Evolutionary conservation across 2,797 vertebrate genomes (phyloP).

Genomic region (Sebastes matsubarae): DNA sequence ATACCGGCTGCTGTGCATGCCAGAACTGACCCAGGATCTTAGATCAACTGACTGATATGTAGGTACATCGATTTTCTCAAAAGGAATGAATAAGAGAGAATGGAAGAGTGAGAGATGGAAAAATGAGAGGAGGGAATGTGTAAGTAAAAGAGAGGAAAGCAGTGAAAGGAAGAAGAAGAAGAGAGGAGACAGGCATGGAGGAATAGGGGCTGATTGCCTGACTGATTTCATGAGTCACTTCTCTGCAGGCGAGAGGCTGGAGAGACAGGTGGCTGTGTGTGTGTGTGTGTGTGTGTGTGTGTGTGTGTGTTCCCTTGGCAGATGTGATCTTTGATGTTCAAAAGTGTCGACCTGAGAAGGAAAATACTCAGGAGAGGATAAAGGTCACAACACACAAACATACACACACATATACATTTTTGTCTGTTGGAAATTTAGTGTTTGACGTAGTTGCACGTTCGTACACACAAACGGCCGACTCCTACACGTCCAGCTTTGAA

Average conservation of each 20-base stretch:
- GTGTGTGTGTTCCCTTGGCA: background rate
- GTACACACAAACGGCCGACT: background rate
- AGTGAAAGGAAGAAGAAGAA: background rate
- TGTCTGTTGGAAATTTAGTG: background rate
- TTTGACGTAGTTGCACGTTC: background rate
- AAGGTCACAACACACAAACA: background rate
- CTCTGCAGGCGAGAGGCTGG: constrained; percentile 16
- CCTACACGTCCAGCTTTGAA: background rate
- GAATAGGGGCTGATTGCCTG: constrained; percentile 11
- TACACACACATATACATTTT: background rate
- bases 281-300: background rate
- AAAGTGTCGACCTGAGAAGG: background rate
- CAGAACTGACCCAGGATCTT: background rate
- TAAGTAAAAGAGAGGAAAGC: background rate
- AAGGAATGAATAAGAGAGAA: background rate
- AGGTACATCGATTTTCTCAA: background rate
- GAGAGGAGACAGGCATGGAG: constrained; percentile 4
- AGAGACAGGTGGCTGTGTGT: constrained; percentile 36
- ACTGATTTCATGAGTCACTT: constrained; percentile 47
- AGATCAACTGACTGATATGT: background rate
- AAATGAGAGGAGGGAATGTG: background rate
- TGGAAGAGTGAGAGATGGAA: background rate
- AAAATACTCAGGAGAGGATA: constrained; percentile 7
- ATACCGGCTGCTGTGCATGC: background rate
- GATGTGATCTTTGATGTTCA: constrained; percentile 22